phyloP scores from a whole-genome alignment of 2,797 vertebrate species.

The Poecilia wingei region DNA sequence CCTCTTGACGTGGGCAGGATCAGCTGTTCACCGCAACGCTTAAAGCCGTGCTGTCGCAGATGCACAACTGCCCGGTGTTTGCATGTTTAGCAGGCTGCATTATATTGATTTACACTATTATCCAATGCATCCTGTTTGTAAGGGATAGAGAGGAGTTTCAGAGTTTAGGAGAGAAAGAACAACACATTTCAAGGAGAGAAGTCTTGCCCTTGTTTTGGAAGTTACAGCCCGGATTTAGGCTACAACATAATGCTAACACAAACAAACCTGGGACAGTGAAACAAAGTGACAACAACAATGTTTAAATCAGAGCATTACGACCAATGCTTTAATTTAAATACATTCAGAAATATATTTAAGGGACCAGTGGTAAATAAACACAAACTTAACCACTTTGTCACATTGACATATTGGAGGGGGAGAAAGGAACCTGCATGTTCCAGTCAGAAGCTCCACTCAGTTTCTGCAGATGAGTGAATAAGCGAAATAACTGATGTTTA shows the following conservation, averaged over 20 bases:
- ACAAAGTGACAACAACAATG: no score
- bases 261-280: no score
- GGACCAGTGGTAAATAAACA: no score
- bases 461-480: background rate
- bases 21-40: background rate
- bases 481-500: background rate
- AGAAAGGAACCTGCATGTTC: background rate
- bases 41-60: constrained; percentile 1
- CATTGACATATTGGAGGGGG: constrained; percentile 24
- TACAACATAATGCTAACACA: no score
- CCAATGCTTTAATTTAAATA: no score
- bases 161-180: background rate
- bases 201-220: background rate
- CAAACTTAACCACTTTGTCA: no score
- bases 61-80: background rate
- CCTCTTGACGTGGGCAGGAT: background rate
- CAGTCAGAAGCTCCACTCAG: background rate
- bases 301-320: no score
- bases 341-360: no score
- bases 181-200: background rate
- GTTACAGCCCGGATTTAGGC: no score
- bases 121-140: background rate
- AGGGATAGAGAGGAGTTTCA: background rate
- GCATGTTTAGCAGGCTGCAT: background rate
- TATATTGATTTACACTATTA: background rate